Evolutionary conservation across 2,113 vertebrate species (phyloP).

Genomic region (Pedetes capensis): DNA sequence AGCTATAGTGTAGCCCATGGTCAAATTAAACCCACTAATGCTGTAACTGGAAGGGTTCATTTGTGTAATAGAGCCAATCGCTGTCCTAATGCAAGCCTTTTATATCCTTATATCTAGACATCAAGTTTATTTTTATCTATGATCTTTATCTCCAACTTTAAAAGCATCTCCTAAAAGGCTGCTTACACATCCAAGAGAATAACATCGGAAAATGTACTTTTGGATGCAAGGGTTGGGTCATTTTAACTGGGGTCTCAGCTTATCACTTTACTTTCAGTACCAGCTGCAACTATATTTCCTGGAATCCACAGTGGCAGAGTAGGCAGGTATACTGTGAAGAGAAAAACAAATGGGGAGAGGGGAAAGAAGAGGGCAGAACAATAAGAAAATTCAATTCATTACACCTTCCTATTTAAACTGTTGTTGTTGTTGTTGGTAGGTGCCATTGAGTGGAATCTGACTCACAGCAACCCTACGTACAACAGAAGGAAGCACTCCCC

Average conservation of each 20-base stretch:
- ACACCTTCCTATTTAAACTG: neutral
- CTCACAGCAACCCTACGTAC: too few relatives aligned
- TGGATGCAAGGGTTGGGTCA: neutral
- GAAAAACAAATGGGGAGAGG: neutral
- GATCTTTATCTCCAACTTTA: neutral
- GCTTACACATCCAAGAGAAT: neutral
- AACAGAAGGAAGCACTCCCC: too few relatives aligned
- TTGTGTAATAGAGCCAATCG: neutral
- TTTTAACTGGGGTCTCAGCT: neutral
- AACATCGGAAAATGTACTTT: neutral
- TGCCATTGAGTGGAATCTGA: too few relatives aligned
- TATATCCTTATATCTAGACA: neutral
- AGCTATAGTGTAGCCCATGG: neutral
- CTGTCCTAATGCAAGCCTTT: neutral
- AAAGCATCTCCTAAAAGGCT: constrained; percentile 8
- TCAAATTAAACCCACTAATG: neutral
- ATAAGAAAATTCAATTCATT: constrained; percentile 22
- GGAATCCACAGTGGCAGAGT: neutral
- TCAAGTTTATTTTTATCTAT: constrained; percentile 11
- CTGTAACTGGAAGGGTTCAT: neutral
- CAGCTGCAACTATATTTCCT: neutral
- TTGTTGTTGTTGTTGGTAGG: too few relatives aligned
- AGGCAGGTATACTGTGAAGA: neutral
- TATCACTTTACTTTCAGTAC: neutral
- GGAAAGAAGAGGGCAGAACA: neutral